Evolutionary conservation across 2,888 invertebrate species (phyloP), one percentile per base, ranked within the genome.

Genomic region (Nymphalis urticae): DNA sequence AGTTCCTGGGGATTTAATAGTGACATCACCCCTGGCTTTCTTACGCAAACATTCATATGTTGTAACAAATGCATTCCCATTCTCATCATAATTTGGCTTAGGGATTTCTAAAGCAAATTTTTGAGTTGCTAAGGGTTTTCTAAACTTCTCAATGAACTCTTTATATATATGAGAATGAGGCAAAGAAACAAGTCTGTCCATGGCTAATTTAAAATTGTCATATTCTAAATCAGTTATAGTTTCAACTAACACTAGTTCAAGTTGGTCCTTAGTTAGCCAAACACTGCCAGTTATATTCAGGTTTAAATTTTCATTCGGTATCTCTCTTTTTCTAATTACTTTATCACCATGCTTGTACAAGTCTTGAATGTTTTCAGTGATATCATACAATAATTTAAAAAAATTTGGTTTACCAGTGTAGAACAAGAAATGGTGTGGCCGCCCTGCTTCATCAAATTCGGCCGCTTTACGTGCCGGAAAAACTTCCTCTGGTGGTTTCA

Each of bases 341-440:
- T 93, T 93, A 80, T 97, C 97, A 85, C 97, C 96, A 80, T 95
- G 94, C 65, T 89, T 93, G 81, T 97, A 93, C 42, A 96, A 81
- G 48, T 94, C 93, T 76, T 95, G 93, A 42, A 97, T 94, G 76
- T 95, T 93, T 70, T 95, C 94, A 24, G 95, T 95, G 80, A 95
- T 94, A 82, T 97, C 98, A 92, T 97, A 95, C 76, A 99, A 89
- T 7, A 96, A 81, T 80, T 96, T 94, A 83, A 96, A 97, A 84
- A 96, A 99, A 83, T 97, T 96, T 0, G 98, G 96, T 80, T 94
- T 95, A 56, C 95, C 95, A 0, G 99, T 99, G 84, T 98, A 99
- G 88, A 98, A 99, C 75, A 99, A 92, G 71, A 95, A 95, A 87
- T 99, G 97, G 84, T 95, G 95, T 1, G 99, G 99, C 77, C 98